Evolutionary conservation across 2,113 vertebrate species (phyloP), one percentile per base, ranked within the genome.

Genomic region (Bungarus multicinctus): DNA sequence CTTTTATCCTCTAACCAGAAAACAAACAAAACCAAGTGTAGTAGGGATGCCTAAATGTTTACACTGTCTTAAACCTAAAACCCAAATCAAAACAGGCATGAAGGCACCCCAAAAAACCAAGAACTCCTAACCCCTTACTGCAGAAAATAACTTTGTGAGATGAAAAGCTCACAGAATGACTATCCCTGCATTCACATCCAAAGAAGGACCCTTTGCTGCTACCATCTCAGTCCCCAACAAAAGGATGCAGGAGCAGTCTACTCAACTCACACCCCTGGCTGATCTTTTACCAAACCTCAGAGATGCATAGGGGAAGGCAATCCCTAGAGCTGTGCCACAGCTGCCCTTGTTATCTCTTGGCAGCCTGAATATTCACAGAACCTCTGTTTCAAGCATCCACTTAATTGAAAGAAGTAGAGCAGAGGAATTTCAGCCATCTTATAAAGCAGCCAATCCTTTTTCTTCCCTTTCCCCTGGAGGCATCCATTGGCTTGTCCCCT

Each of bases 341-440:
- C 64, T 91, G 64, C 93, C 86, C 87, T 91, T 90, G 54, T 88
- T 93, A 93, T 89, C 45, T 85, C 64, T 53, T 91, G 64, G 53
- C 69, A 64, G 93, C 85, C 54, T 89, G 87, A 53, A 89, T 58
- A 85, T 43, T 23, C 64, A 89, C 30, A 89, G 90, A 53, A 52
- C 69, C 47, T 53, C 64, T 89, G 91, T 69, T 64, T 25, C 20
- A 4, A 4, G 60, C 22, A 1, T 58, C 55, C 47, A 30, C 0
- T 25, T 50, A 85, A 52, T 50, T 47, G 87, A 16, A 53, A 14
- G 25, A 90, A 94, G 85, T 88, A 50, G 93, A 85, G 86, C 92
- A 90, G 60, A 57, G 85, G 86, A 93, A 91, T 87, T 91, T 52
- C 85, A 88, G 54, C 86, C 1, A 85, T 69, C 45, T 39, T 93